Evolutionary conservation across 2,113 vertebrate genomes (phyloP).

Genomic region (Pituophis catenifer): DNA sequence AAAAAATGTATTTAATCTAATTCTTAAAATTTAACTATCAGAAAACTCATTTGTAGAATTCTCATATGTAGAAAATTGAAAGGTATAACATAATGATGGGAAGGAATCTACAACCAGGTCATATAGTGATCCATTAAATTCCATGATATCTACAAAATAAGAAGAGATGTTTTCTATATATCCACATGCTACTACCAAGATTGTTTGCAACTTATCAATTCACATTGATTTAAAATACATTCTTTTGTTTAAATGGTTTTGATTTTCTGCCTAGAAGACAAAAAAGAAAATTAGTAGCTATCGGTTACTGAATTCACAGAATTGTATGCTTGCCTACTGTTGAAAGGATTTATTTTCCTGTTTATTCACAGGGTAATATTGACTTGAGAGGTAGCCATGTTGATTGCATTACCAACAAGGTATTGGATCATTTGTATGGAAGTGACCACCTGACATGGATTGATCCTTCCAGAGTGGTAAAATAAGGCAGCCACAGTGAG

Average conservation of each 20-base stretch:
- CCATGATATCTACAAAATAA: slow-evolving; percentile 2
- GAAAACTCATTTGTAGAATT: not conserved
- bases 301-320: slow-evolving; percentile 65
- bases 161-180: slow-evolving; percentile 33
- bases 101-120: not conserved
- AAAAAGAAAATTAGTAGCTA: slow-evolving; percentile 68
- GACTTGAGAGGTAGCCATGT: not conserved
- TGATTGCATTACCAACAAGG: not conserved
- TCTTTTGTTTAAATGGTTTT: slow-evolving; percentile 74
- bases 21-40: not conserved
- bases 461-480: not conserved
- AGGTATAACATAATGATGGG: slow-evolving; percentile 34
- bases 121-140: not conserved
- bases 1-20: not conserved
- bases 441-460: not conserved
- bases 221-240: slow-evolving; percentile 69
- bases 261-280: slow-evolving; percentile 74
- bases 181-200: slow-evolving; percentile 40
- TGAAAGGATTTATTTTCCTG: slow-evolving; percentile 38
- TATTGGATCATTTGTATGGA: not conserved
- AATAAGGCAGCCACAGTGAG: not conserved
- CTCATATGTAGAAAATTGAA: slow-evolving; percentile 13
- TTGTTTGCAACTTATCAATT: slow-evolving; percentile 64
- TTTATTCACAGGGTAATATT: not conserved
- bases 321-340: slow-evolving; percentile 60